Conservation (phyloP, 2,797 vertebrate species). For the Anabas testudineus region DNA sequence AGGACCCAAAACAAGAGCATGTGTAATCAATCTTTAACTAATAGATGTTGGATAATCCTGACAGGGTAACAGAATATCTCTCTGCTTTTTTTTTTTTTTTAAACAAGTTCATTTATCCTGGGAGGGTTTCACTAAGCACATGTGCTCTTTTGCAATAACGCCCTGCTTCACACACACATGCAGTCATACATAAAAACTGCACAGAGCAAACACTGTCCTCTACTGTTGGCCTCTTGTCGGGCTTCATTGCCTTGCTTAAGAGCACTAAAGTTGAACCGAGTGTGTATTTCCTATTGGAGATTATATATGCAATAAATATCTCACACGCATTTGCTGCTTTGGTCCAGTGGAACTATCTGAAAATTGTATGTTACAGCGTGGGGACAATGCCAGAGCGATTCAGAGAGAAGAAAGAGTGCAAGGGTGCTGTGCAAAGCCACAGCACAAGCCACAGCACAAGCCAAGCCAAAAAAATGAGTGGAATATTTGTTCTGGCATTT, state of each 20-base stretch:
- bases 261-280: slow-evolving; percentile 34
- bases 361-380: slow-evolving; percentile 62
- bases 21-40: slow-evolving; percentile 51
- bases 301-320: slow-evolving; percentile 60
- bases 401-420: slow-evolving; percentile 52
- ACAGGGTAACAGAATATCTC: slow-evolving; percentile 36
- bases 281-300: slow-evolving; percentile 32
- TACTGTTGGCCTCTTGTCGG: slow-evolving; percentile 8
- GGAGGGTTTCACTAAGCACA: slow-evolving; percentile 42
- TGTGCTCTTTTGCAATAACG: slow-evolving; percentile 49
- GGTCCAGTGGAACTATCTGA: slow-evolving; percentile 46
- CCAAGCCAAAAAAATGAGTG: slow-evolving; percentile 62
- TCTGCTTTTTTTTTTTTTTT: slow-evolving; percentile 25
- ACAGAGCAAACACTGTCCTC: slow-evolving; percentile 32
- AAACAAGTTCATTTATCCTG: slow-evolving; percentile 56
- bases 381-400: slow-evolving; percentile 68
- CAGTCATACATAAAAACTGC: slow-evolving; percentile 30
- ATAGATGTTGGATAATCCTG: slow-evolving; percentile 44
- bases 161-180: slow-evolving; percentile 44
- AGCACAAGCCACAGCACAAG: slow-evolving; percentile 24
- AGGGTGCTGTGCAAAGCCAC: slow-evolving; percentile 65
- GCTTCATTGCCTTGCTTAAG: slow-evolving; percentile 42
- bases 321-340: slow-evolving; percentile 48
- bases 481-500: slow-evolving; percentile 72
- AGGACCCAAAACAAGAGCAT: slow-evolving; percentile 35